Evolutionary conservation across 2,888 invertebrate species (phyloP), one percentile per base, ranked within the genome.

Genomic region (Cosmorhoe ocellata): DNA sequence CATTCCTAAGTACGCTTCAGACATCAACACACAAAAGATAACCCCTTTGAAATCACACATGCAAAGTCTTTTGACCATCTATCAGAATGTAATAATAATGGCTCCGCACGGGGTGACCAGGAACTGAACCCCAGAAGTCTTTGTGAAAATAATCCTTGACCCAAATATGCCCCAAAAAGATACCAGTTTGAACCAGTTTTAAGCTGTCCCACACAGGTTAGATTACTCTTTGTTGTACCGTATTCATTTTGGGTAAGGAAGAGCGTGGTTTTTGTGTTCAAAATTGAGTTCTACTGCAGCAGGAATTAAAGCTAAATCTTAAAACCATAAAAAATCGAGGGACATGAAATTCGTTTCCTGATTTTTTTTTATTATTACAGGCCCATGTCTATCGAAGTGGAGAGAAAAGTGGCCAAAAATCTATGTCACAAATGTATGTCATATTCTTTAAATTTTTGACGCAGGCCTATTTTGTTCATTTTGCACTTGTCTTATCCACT

Each of bases 151-250:
- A 77, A 80, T 81, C 82, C 82, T 81, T 82, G 82, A 81, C 82
- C 81, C 59, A 71, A 74, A 76, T 79, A 46, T 8, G 49, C n/a
- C 60, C 51, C 32, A 56, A 59, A 63, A 71, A 66, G 61, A 63
- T 64, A 72, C 76, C 70, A 66, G 76, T 74, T 72, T 56, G 45
- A 47, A 56, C 56, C 55, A 60, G 57, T 58, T 61, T 32, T 59
- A 51, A 59, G 63, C 36, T 66, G 74, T 81, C 82, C 66, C 81
- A 81, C 76, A 81, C 80, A 80, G 82, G 78, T 83, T 79, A 75
- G 67, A 75, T 83, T 79, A 80, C 82, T 55, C 60, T 73, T 78
- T 76, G 74, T 77, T 56, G 18, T 30, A 2, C 18, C 30, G 26
- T 40, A 24, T 31, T 10, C 28, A 40, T 27, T 36, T 44, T 30